Evolutionary conservation across 2,888 invertebrate genomes (phyloP).

Genomic region (Eupithecia subumbrata): DNA sequence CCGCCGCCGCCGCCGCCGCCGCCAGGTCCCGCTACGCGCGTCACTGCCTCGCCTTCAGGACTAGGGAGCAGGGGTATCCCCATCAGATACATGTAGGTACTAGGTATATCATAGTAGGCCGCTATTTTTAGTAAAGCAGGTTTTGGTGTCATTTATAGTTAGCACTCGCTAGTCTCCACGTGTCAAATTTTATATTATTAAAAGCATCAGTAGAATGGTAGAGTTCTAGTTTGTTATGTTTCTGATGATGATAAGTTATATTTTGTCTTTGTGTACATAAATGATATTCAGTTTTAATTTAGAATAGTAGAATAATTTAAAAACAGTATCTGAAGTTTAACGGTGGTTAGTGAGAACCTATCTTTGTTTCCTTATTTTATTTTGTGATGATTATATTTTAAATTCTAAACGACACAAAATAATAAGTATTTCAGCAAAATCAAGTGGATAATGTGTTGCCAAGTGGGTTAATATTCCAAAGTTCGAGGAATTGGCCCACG

Average conservation of each 20-base stretch:
- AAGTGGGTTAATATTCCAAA: constrained; percentile 46
- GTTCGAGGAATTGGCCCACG: constrained; percentile 44
- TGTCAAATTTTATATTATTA: background rate
- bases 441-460: background rate
- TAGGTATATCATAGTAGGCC: background rate
- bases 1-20: constrained; percentile 2
- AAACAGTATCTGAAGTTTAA: background rate
- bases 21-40: constrained; percentile 57
- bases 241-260: background rate
- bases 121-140: constrained; percentile 24
- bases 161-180: background rate
- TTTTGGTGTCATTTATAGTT: background rate
- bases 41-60: constrained; percentile 44
- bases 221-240: background rate
- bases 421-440: background rate
- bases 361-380: background rate
- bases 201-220: background rate
- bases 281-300: background rate
- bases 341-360: background rate
- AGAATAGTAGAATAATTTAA: background rate
- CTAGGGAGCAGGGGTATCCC: constrained; percentile 43
- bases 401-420: background rate
- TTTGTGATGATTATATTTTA: background rate
- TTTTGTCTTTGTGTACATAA: background rate
- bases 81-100: background rate